Percentiles rank a stretch among this genome's conserved stretches.
These are phyloP conservation scores for Xestia ashworthii DNA, from an alignment of 2,888 invertebrate species.

Conservation along the genomic window DNA sequence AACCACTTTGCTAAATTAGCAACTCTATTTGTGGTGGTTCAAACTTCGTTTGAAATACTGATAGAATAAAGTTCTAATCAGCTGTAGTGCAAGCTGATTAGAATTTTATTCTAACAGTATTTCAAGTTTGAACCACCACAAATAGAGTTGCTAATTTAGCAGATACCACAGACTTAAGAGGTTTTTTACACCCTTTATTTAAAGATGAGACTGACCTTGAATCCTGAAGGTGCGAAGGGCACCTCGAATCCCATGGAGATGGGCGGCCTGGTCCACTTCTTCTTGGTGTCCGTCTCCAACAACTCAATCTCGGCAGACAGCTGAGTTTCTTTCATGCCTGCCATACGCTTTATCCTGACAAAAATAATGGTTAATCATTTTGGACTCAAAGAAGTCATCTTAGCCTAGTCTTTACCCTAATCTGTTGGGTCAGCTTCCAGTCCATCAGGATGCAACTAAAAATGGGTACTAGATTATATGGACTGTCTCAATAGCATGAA, in stretches of 20 bases:
- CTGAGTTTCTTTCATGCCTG: constrained; percentile 99
- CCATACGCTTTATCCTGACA: constrained; percentile 96
- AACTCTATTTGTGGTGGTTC: no score
- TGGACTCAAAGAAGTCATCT: neutral
- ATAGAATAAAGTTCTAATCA: no score
- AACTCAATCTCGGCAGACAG: constrained; percentile 99
- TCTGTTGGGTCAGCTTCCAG: neutral
- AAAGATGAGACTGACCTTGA: constrained; percentile 92
- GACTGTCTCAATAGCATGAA: neutral
- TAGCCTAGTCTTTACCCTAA: neutral
- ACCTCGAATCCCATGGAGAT: constrained; percentile 99
- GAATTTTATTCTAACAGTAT: no score
- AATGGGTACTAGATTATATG: neutral
- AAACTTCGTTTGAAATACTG: no score
- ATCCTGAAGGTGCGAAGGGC: constrained; percentile 99
- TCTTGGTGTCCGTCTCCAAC: constrained; percentile 99
- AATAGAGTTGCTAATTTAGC: no score
- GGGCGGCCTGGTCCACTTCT: constrained; percentile 99
- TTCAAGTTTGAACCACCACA: no score
- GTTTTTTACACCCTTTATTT: no score
- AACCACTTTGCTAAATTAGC: no score
- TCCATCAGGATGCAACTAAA: neutral
- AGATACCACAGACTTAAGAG: no score
- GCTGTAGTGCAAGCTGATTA: no score
- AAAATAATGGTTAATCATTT: neutral